Evolutionary conservation across 2,888 invertebrate genomes (phyloP).

Genomic region (Carcina quercana): DNA sequence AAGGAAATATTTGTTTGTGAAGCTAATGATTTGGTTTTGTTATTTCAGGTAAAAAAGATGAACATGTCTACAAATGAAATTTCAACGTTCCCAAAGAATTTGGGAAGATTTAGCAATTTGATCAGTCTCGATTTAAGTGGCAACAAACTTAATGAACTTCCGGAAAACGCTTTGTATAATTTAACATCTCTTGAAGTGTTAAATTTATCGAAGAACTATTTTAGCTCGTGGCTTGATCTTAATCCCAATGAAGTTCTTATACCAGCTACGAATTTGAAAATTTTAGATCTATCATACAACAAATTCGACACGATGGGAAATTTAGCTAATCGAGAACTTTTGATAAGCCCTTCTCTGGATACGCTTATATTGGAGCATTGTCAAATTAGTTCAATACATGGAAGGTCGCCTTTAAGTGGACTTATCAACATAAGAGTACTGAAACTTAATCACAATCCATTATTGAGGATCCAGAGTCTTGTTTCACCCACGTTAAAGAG

Average conservation of each 20-base stretch:
- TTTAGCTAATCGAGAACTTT: constrained; percentile 60
- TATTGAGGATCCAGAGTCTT: constrained; percentile 56
- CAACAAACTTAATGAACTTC: constrained; percentile 70
- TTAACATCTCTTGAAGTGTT: constrained; percentile 73
- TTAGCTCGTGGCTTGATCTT: constrained; percentile 73
- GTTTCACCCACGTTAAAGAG: constrained; percentile 65
- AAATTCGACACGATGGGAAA: constrained; percentile 68
- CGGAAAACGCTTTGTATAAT: constrained; percentile 59
- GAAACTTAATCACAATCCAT: constrained; percentile 68
- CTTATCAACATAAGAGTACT: constrained; percentile 69
- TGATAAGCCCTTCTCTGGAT: constrained; percentile 74
- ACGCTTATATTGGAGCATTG: constrained; percentile 77
- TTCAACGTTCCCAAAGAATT: constrained; percentile 61
- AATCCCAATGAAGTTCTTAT: constrained; percentile 67
- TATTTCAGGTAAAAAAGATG: constrained; percentile 75
- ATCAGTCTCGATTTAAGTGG: constrained; percentile 47
- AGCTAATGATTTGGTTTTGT: too few species aligned
- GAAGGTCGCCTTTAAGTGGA: constrained; percentile 62
- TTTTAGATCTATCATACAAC: constrained; percentile 79
- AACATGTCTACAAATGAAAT: constrained; percentile 80
- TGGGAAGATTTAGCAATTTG: constrained; percentile 41
- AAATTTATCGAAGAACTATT: constrained; percentile 77
- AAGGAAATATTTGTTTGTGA: neutral
- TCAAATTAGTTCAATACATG: constrained; percentile 71
- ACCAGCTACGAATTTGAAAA: constrained; percentile 65